Conservation (phyloP, 2,888 invertebrate genomes). For the Drosophila anceps region DNA sequence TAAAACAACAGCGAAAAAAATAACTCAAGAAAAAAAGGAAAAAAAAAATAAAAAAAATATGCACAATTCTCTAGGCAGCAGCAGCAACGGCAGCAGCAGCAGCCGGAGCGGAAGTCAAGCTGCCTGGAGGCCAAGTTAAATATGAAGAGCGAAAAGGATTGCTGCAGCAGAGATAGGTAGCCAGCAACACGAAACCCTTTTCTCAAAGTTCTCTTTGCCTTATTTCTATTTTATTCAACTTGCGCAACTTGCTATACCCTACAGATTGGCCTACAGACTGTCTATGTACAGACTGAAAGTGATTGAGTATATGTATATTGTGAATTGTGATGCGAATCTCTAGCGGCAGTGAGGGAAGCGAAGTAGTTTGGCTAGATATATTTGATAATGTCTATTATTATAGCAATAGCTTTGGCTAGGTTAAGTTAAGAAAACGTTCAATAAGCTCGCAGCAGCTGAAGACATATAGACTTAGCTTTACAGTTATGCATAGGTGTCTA, state of each 20-base stretch:
- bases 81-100: not conserved
- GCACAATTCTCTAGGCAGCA: conserved; percentile 32
- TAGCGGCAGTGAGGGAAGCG: not conserved
- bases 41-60: conserved; percentile 38
- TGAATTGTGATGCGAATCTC: not conserved
- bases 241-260: conserved; percentile 15
- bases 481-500: no score
- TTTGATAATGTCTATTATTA: not conserved
- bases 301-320: not conserved
- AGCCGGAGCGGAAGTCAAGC: conserved; percentile 37
- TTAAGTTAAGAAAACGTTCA: no score
- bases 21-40: conserved; percentile 43
- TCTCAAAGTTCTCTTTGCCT: conserved; percentile 27
- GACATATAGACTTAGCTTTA: no score
- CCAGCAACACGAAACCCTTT: conserved; percentile 59
- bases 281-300: not conserved
- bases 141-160: conserved; percentile 34
- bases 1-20: conserved; percentile 62
- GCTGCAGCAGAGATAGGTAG: conserved; percentile 34
- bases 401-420: not conserved
- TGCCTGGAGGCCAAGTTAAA: conserved; percentile 56
- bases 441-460: no score
- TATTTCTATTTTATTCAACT: not conserved
- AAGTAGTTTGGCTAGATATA: not conserved
- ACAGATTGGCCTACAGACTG: not conserved